These are phyloP conservation scores for Torymus aiolomorphi DNA, from an alignment of 2,888 invertebrate genomes.

Conservation along the genomic window DNA sequence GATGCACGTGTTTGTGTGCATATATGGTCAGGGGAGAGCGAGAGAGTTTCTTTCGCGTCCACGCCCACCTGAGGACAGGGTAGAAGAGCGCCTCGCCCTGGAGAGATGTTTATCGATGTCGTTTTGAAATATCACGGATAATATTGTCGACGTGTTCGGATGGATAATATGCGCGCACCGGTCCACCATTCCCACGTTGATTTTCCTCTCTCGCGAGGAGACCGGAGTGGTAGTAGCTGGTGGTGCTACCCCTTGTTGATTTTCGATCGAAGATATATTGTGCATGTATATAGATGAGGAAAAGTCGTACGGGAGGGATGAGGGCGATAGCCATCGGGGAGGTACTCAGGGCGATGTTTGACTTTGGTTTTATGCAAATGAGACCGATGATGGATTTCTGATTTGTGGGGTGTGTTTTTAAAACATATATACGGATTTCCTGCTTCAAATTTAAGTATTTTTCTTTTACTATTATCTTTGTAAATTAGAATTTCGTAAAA, in stretches of 20 bases:
- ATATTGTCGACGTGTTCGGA: conserved; percentile 8
- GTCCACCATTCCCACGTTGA: conserved; percentile 37
- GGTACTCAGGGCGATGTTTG: not conserved
- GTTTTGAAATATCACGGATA: conserved; percentile 28
- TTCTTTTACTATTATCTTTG: too few relatives aligned
- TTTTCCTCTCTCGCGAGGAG: not conserved
- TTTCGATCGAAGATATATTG: conserved; percentile 32
- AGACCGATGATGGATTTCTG: conserved; percentile 24
- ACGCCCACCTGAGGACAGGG: conserved; percentile 20
- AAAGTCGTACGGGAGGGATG: conserved; percentile 2
- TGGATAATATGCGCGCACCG: not conserved
- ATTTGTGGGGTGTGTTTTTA: conserved; percentile 11
- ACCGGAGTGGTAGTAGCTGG: too few relatives aligned
- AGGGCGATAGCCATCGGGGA: conserved; percentile 13
- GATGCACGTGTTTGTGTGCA: too few relatives aligned
- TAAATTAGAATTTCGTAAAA: too few relatives aligned
- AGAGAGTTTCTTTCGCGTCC: conserved; percentile 5
- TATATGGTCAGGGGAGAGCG: not conserved
- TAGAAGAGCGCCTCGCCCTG: not conserved
- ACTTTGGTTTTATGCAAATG: conserved; percentile 34
- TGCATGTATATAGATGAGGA: not conserved
- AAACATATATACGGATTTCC: not conserved
- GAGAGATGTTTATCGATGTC: conserved; percentile 40
- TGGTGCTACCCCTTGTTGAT: not conserved
- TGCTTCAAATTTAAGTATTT: too few relatives aligned